A percentile compares a stretch with the other conserved stretches of the same genome.
phyloP scores from a whole-genome alignment of 1,140 invertebrate genomes.

The Platorchestia sp. region DNA sequence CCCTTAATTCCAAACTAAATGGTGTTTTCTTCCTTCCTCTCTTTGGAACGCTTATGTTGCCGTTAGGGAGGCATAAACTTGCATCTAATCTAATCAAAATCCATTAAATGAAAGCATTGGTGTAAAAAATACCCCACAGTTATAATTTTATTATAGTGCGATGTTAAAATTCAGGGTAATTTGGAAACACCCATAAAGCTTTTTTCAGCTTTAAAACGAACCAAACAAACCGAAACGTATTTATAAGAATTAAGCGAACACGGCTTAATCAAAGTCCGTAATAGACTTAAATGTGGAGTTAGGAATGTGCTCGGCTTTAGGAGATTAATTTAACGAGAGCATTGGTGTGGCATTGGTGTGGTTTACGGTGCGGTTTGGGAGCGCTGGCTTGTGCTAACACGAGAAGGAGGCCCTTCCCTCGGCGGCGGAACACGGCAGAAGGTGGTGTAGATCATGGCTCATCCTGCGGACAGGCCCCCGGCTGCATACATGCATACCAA shows the following conservation, averaged over 20 bases:
- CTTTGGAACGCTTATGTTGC: no score
- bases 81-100: neutral
- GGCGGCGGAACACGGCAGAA: neutral
- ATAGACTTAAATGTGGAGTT: neutral
- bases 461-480: constrained; percentile 29
- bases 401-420: neutral
- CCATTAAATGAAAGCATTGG: neutral
- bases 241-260: neutral
- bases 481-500: constrained; percentile 35
- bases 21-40: no score
- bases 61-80: no score
- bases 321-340: neutral
- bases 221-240: neutral
- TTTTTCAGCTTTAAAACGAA: neutral
- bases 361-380: neutral
- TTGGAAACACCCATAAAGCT: neutral
- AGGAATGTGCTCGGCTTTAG: neutral
- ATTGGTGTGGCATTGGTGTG: neutral
- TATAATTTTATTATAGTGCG: neutral
- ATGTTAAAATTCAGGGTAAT: neutral
- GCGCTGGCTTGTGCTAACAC: constrained; percentile 22
- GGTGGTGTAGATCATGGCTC: constrained; percentile 41
- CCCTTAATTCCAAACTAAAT: no score
- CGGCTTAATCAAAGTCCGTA: neutral
- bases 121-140: neutral